A percentile compares a stretch with the other conserved stretches of the same genome.
These are phyloP conservation scores for Agrochola lota DNA, from an alignment of 2,888 invertebrate species.

Conservation along the genomic window DNA sequence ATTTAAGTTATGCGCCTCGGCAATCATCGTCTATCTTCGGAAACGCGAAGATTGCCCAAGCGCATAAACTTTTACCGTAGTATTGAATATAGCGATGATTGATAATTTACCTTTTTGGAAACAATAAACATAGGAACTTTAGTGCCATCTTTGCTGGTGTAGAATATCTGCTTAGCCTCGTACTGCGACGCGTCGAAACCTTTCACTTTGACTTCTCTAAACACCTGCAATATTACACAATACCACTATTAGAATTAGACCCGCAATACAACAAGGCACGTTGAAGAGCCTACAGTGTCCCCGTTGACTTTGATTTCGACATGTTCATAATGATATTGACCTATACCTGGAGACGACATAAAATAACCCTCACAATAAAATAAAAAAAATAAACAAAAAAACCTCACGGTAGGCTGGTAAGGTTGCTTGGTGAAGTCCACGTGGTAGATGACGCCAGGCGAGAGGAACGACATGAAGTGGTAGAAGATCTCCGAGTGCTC, in stretches of 20 bases:
- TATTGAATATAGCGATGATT: background rate
- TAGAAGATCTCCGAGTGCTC: slow-evolving; percentile 97
- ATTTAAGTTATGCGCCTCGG: background rate
- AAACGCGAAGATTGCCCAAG: background rate
- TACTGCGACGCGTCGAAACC: slow-evolving; percentile 95
- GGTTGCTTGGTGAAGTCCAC: slow-evolving; percentile 94
- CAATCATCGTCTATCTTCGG: background rate
- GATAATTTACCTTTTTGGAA: slow-evolving; percentile 92
- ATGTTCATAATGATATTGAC: too few species aligned
- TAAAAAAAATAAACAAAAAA: too few species aligned
- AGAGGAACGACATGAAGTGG: slow-evolving; percentile 97
- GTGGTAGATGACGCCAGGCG: slow-evolving; percentile 96
- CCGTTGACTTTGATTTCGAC: too few species aligned
- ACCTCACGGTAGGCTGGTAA: slow-evolving; percentile 89
- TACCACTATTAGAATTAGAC: too few species aligned
- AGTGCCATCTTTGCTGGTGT: slow-evolving; percentile 97
- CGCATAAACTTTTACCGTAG: background rate
- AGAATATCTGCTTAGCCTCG: slow-evolving; percentile 97
- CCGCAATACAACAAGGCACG: too few species aligned
- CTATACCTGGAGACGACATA: too few species aligned
- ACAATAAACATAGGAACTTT: slow-evolving; percentile 99
- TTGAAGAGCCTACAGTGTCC: too few species aligned
- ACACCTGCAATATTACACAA: slow-evolving; percentile 89
- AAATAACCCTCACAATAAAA: too few species aligned
- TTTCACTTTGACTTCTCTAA: slow-evolving; percentile 96